Conservation (phyloP, 1,140 invertebrate genomes). For the Ruditapes philippinarum region DNA sequence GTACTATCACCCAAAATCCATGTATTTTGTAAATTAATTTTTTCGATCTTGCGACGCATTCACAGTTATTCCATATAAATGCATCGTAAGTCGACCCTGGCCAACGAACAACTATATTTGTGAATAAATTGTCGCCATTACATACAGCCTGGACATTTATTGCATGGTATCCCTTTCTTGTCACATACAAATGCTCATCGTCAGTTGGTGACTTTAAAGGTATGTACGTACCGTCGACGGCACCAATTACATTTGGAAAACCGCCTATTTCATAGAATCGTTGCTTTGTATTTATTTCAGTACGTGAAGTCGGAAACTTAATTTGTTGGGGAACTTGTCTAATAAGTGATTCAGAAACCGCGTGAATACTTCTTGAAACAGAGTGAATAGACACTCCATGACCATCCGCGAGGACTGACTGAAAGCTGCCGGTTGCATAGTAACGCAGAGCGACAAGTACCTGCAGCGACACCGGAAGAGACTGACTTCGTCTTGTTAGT, state of each 20-base stretch:
- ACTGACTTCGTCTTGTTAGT: neutral
- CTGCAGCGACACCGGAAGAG: conserved; percentile 4
- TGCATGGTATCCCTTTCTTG: neutral
- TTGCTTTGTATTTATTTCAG: neutral
- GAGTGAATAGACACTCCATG: neutral
- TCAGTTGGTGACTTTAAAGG: neutral
- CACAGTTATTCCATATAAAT: neutral
- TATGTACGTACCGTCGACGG: neutral
- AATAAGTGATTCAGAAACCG: neutral
- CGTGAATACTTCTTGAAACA: neutral
- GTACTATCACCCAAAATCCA: neutral
- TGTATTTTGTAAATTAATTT: neutral
- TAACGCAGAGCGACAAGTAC: neutral
- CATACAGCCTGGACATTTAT: neutral
- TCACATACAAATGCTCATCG: neutral
- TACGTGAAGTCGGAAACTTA: neutral
- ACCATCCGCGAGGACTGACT: neutral
- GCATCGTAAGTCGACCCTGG: neutral
- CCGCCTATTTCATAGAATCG: neutral
- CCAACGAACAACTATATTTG: neutral
- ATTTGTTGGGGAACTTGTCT: neutral
- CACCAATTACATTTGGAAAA: conserved; percentile 24
- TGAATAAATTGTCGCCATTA: neutral
- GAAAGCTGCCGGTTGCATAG: conserved; percentile 6
- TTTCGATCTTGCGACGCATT: neutral